Percentiles rank a stretch among this genome's conserved stretches.
Evolutionary conservation across 2,113 vertebrate genomes (phyloP).

Genomic region (Callaeas wilsoni): DNA sequence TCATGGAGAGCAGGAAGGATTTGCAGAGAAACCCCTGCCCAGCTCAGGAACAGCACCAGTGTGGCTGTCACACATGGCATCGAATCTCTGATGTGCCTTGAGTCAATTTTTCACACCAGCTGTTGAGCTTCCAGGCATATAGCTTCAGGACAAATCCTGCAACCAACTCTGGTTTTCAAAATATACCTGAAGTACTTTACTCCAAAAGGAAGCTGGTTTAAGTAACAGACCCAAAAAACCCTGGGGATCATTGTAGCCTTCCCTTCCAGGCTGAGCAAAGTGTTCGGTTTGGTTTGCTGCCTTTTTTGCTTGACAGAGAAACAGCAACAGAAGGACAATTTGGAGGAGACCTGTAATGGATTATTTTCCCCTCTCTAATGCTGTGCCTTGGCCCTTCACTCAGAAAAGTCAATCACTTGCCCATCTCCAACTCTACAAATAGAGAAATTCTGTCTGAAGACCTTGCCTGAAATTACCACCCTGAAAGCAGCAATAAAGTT

Average conservation of each 20-base stretch:
- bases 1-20: neutral
- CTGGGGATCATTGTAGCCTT: neutral
- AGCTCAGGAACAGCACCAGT: neutral
- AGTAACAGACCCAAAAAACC: neutral
- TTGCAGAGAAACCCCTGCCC: neutral
- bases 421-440: neutral
- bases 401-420: neutral
- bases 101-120: neutral
- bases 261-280: neutral
- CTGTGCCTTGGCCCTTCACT: neutral
- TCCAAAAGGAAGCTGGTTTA: neutral
- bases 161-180: neutral
- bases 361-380: neutral
- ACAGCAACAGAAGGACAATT: neutral
- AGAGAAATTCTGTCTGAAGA: neutral
- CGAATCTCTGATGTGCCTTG: fast-evolving
- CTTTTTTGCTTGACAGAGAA: neutral
- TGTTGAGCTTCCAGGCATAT: neutral
- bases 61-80: fast-evolving
- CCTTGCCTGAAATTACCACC: neutral
- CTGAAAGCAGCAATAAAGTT: neutral
- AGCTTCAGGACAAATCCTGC: neutral
- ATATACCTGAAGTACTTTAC: neutral
- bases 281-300: neutral
- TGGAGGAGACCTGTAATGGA: neutral